Evolutionary conservation across 1,140 invertebrate species (phyloP).

Genomic region (Psix sp.): DNA sequence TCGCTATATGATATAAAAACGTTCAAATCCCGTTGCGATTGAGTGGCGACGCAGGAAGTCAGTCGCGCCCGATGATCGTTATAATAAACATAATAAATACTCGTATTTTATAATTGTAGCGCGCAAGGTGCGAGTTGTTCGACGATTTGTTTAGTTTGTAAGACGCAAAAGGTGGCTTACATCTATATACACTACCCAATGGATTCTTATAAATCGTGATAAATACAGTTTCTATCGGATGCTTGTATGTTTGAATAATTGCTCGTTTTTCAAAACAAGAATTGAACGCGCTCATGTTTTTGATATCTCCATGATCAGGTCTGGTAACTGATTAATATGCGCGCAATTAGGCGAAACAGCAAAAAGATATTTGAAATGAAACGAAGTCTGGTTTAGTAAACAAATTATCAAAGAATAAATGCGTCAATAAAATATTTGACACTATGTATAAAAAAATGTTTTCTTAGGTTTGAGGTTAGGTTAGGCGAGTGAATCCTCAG

Average conservation of each 20-base stretch:
- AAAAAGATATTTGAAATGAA: too few species aligned
- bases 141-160: conserved; percentile 40
- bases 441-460: too few species aligned
- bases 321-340: conserved; percentile 21
- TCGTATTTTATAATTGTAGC: conserved; percentile 20
- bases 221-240: conserved; percentile 16
- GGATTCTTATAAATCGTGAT: conserved; percentile 19
- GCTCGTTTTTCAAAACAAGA: conserved; percentile 19
- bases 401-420: too few species aligned
- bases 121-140: conserved; percentile 17
- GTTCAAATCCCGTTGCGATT: conserved; percentile 40
- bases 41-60: conserved; percentile 37
- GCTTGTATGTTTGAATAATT: conserved; percentile 21
- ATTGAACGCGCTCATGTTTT: conserved; percentile 18
- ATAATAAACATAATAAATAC: conserved; percentile 40
- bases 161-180: conserved; percentile 13
- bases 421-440: too few species aligned
- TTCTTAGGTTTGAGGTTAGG: too few species aligned
- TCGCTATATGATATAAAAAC: conserved; percentile 15
- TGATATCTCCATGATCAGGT: conserved; percentile 29
- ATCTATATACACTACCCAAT: background rate
- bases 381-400: too few species aligned
- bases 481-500: too few species aligned
- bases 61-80: conserved; percentile 5
- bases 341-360: conserved; percentile 3